Evolutionary conservation across 2,113 vertebrate species (phyloP), one percentile per base, ranked within the genome.

Genomic region (Melanotaenia duboulayi): DNA sequence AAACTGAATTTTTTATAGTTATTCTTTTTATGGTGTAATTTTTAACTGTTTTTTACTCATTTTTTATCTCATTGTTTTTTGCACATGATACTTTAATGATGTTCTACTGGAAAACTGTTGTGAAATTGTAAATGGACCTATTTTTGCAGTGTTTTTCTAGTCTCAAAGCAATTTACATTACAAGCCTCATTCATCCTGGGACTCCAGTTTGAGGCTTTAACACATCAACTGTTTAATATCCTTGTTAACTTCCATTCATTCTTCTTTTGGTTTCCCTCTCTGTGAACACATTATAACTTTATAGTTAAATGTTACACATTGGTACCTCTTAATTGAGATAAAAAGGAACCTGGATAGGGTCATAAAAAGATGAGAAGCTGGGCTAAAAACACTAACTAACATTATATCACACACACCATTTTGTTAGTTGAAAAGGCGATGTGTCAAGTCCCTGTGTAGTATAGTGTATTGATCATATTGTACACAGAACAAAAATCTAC

Each of bases 1-100:
- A 44, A 44, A 65, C 37, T 35, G 32, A 65, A 65, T 65, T 20
- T 51, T 25, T 12, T 48, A 39, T 23, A 39, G 37, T 65, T 65
- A 51, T 14, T 51, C 20, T 65, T 54, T 65, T 65, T 51, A 51
- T 32, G 37, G 32, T 65, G 40, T 65, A 7, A 52, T 20, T 17
- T 65, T 52, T 13, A 14, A 49, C 48, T 54, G 61, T 35, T 64
- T 25, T 35, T 17, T n/a, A n/a, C n/a, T n/a, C n/a, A n/a, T n/a
- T 65, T 65, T 56, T 24, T 40, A 68, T 23, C 14, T 56, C n/a
- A 56, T 5, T 48, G 54, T 4, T 40, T 20, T 46, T 25, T 60
- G 35, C 14, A 50, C 16, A 8, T 8, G 32, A 35, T 48, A 8
- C 23, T 32, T 56, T n/a, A 62, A 61, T 24, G 40, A 23, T 52